These are phyloP conservation scores for Netta rufina DNA, from an alignment of 2,797 vertebrate genomes.

Conservation along the genomic window DNA sequence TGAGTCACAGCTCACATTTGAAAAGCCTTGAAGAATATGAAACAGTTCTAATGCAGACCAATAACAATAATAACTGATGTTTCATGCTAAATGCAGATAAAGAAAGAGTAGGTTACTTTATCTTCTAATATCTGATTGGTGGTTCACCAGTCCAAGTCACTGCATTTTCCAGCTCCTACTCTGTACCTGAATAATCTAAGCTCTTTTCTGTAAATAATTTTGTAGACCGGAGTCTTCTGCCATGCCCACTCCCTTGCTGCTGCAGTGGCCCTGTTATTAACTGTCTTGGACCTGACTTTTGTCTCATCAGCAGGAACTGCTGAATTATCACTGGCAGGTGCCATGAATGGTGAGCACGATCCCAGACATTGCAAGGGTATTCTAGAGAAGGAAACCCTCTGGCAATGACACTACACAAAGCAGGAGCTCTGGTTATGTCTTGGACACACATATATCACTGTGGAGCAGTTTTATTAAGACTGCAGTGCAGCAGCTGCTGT, in stretches of 20 bases:
- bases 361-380: not conserved
- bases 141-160: not conserved
- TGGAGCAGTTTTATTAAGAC: slow-evolving; percentile 33
- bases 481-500: not conserved
- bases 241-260: not conserved
- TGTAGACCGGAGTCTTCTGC: not conserved
- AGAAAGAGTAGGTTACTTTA: not conserved
- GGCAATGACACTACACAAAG: not conserved
- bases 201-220: not conserved
- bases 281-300: not conserved
- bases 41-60: not conserved
- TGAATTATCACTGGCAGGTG: slow-evolving; percentile 30
- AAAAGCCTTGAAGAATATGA: not conserved
- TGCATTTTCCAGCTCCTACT: not conserved
- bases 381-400: slow-evolving; percentile 1
- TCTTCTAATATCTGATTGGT: not conserved
- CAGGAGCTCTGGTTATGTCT: not conserved
- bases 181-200: not conserved
- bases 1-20: not conserved
- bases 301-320: not conserved
- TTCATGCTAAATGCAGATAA: not conserved
- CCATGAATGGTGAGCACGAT: not conserved
- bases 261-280: not conserved
- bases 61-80: not conserved
- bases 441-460: not conserved